Evolutionary conservation across 2,888 invertebrate genomes (phyloP).

Genomic region (Scaptomyza tumidula): DNA sequence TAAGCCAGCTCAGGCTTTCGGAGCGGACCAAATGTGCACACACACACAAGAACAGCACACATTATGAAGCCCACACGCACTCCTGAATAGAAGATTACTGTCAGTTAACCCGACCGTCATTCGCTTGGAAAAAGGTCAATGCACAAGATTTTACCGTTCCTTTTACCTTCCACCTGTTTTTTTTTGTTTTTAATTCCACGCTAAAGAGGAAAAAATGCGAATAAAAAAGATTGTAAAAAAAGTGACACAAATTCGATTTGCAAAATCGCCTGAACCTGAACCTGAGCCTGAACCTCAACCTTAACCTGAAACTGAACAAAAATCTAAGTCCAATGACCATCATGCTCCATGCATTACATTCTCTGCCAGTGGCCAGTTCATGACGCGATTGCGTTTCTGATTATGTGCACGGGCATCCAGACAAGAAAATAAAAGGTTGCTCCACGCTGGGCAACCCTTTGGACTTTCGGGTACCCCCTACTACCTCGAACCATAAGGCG

Average conservation of each 20-base stretch:
- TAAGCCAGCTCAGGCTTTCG: slow-evolving; percentile 35
- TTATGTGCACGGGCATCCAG: slow-evolving; percentile 47
- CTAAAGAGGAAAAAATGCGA: not conserved
- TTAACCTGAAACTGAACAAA: slow-evolving; percentile 41
- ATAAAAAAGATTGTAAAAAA: slow-evolving; percentile 33
- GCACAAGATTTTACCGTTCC: slow-evolving; percentile 55
- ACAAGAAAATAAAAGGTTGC: slow-evolving; percentile 41
- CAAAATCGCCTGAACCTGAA: slow-evolving; percentile 45
- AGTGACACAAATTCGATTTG: slow-evolving; percentile 65
- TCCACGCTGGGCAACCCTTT: slow-evolving; percentile 36
- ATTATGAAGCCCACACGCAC: not conserved
- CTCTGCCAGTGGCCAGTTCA: slow-evolving; percentile 11
- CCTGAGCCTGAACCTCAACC: slow-evolving; percentile 36
- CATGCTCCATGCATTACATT: slow-evolving; percentile 21
- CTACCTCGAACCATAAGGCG: not conserved
- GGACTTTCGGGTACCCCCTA: slow-evolving; percentile 11
- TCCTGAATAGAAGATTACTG: slow-evolving; percentile 23
- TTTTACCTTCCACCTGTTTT: slow-evolving; percentile 18
- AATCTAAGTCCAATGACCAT: slow-evolving; percentile 43
- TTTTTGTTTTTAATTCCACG: slow-evolving; percentile 24
- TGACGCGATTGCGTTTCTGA: slow-evolving; percentile 56
- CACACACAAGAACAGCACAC: slow-evolving; percentile 9
- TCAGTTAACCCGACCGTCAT: slow-evolving; percentile 51
- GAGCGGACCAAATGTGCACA: slow-evolving; percentile 12
- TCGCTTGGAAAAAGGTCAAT: slow-evolving; percentile 72